phyloP scores from a whole-genome alignment of 2,888 invertebrate species.

The Palloptera scutellata region DNA sequence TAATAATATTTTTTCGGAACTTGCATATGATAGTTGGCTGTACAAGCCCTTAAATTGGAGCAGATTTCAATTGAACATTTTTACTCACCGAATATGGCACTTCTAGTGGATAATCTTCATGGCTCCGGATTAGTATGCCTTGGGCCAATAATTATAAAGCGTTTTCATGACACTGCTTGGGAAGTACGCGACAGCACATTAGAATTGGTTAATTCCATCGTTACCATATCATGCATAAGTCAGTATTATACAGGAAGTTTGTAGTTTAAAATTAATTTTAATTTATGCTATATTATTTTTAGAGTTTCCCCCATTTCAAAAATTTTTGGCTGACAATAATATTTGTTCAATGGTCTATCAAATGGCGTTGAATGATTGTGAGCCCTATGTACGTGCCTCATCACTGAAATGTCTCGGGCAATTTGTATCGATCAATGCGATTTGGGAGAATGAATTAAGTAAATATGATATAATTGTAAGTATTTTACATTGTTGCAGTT shows the following conservation, averaged over 20 bases:
- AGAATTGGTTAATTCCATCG: slow-evolving; percentile 76
- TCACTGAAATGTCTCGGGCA: slow-evolving; percentile 76
- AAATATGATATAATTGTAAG: slow-evolving; percentile 72
- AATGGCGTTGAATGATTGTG: slow-evolving; percentile 74
- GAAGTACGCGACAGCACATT: slow-evolving; percentile 81
- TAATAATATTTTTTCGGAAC: slow-evolving; percentile 46
- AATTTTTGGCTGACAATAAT: slow-evolving; percentile 72
- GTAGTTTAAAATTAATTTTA: slow-evolving; percentile 4
- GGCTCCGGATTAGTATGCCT: slow-evolving; percentile 73
- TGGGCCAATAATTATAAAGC: slow-evolving; percentile 73
- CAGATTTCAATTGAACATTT: slow-evolving; percentile 77
- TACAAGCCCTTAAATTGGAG: slow-evolving; percentile 75
- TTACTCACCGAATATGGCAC: slow-evolving; percentile 78
- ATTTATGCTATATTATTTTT: neutral
- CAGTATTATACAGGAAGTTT: too few species aligned
- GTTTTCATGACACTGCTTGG: slow-evolving; percentile 78
- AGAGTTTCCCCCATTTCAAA: slow-evolving; percentile 83
- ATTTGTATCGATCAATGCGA: slow-evolving; percentile 70
- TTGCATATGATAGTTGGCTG: slow-evolving; percentile 68
- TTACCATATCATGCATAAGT: slow-evolving; percentile 76
- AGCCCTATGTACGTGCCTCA: slow-evolving; percentile 79
- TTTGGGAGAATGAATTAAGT: slow-evolving; percentile 73
- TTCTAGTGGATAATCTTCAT: slow-evolving; percentile 73
- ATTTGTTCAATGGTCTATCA: slow-evolving; percentile 72
- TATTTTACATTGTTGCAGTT: slow-evolving; percentile 24